Evolutionary conservation across 23 tunicate species (phyloP), one percentile per base, ranked within the genome.

Genomic region (Corella eumyota): DNA sequence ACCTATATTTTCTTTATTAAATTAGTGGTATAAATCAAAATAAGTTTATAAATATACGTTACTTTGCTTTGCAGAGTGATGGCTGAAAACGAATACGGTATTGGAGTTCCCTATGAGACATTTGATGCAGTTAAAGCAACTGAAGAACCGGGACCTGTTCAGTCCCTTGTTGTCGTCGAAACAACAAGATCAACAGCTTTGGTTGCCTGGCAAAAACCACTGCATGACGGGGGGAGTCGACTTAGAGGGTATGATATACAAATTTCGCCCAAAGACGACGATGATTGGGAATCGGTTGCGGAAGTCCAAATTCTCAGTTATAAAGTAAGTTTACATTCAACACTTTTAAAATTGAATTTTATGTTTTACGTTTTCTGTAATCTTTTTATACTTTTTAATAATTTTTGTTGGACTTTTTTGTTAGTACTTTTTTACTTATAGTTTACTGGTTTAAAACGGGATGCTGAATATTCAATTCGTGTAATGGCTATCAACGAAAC

Each of bases 81-180:
- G 73, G 98, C 93, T 24, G 98, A 75, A 67, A 92, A 92, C 62
- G 93, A 92, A 60, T 83, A 56, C 52, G 98, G 98, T 58, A 54
- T 67, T 52, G 88, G 98, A 24, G 70, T 70, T 0, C 80, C 98
- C 1, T 71, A 36, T 32, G 85, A 71, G 35, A 75, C 92, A 22
- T 51, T 61, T 3, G 93, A 71, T 0, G 73, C 85, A 36, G 64
- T 79, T 25, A 83, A 83, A 38, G 85, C 72, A 25, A 76, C 98
- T 11, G 86, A 92, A 83, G 86, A 74, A 32, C 98, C 98, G 0
- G 79, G 78, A n/a, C 76, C 91, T 17, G 97, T 95, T 20, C 76
- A 77, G 25, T 28, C 44, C 20, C 50, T 88, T 3, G 81, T 78
- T 36, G 56, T 88, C 11, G 71, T 55, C n/a, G 75, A 79, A 4